Evolutionary conservation across 1,140 invertebrate genomes (phyloP).

Genomic region (Neodiprion fabricii): DNA sequence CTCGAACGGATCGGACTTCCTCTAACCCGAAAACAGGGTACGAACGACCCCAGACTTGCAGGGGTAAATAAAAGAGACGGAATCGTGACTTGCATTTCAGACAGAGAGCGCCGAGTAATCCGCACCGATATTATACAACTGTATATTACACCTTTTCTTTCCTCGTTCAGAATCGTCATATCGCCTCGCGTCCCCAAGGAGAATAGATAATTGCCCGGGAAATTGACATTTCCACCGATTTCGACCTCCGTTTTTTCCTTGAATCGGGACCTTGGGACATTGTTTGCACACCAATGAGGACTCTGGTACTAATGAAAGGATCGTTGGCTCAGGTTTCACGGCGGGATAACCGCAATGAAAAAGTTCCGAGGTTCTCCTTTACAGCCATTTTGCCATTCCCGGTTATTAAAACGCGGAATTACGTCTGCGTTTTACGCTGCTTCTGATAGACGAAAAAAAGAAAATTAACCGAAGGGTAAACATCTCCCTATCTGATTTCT

Average conservation of each 20-base stretch:
- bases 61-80: not conserved
- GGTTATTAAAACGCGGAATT: not conserved
- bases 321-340: not conserved
- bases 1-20: not conserved
- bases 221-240: not conserved
- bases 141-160: not conserved
- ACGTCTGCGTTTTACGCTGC: too few species aligned
- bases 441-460: too few species aligned
- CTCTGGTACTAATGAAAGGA: not conserved
- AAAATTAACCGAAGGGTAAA: too few species aligned
- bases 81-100: not conserved
- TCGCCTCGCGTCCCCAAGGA: not conserved
- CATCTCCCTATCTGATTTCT: too few species aligned
- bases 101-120: not conserved
- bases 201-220: conserved; percentile 7
- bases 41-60: not conserved
- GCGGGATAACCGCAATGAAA: not conserved
- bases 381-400: not conserved
- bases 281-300: not conserved
- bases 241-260: not conserved
- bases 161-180: not conserved
- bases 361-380: not conserved
- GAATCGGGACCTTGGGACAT: not conserved
- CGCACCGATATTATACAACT: not conserved
- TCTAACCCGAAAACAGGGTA: not conserved